Evolutionary conservation across 2,888 invertebrate genomes (phyloP), one percentile per base, ranked within the genome.

Genomic region (Diarsia mendica): DNA sequence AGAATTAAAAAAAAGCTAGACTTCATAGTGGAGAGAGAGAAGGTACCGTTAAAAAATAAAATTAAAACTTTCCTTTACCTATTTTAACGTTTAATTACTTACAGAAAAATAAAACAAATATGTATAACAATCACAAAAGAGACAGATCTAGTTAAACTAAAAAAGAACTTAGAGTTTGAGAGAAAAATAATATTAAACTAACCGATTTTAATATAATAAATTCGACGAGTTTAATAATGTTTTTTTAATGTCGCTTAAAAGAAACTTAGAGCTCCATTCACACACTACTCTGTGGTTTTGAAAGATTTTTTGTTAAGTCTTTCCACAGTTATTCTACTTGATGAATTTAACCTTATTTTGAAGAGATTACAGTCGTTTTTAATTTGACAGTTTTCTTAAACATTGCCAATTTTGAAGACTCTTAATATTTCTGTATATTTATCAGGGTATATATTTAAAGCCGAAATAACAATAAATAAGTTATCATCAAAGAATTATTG

Each of bases 61-160:
- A 67, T 33, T 61, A 67, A 72, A 72, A 44, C 33, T 66, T 78
- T 53, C 0, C 11, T 48, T 66, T 44, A 44, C 51, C 49, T 72
- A 72, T 49, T 67, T 51, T 60, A 70, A 58, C 33, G 55, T 46
- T 58, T 53, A 53, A 77, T 77, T 77, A 77, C 33, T 77, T 77
- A 77, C 33, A 77, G 53, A 64, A 77, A 69, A 77, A 77, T 68
- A 69, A 77, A 69, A 4, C 2, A 15, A 64, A 46, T 39, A 23
- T 65, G 64, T 76, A 53, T 53, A 53, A 78, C 23, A 70, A 46
- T 49, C 23, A 64, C 53, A 33, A 58, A 13, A 70, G 63, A 65
- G 20, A 64, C 78, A 77, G 77, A 77, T 77, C 78, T 23, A 60
- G 3, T 28, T 39, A 15, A 39, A n/a, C 53, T 23, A 28, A 61